Evolutionary conservation across 2,797 vertebrate genomes (phyloP), one percentile per base, ranked within the genome.

Genomic region (Brachyrhaphis roseni): DNA sequence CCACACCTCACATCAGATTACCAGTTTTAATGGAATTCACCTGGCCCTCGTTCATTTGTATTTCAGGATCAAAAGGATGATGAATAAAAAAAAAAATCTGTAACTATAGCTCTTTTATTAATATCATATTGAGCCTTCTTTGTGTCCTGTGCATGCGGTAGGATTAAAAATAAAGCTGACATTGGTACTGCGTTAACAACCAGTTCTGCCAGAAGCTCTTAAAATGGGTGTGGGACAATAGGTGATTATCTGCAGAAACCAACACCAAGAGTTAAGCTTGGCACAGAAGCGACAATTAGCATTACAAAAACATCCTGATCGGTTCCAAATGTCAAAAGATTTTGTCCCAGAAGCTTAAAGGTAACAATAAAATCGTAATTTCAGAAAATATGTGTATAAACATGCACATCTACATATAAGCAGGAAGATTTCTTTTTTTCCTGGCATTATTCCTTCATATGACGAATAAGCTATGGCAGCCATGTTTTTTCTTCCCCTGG

Each of bases 381-480:
- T 13, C n/a, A 28, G n/a, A 5, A 12, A 57, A 5, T 4, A 28
- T 12, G 28, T 28, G n/a, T 6, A 41, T 7, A 1, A 16, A 72
- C 13, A 28, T 15, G 39, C 11, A 75, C 45, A 71, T 78, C 55
- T 80, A 77, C 11, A 5, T 68, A 13, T 2, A 23, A 4, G 20
- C 16, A 51, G 76, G 73, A 73, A 71, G 75, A 73, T 47, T 55
- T 8, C n/a, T 53, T 53, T 47, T 11, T 41, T 41, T 41, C 57
- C 49, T 51, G 43, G 78, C 87, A 81, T 28, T 57, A 87, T 82
- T 86, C 78, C 80, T 80, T 31, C 45, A 34, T 76, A 81, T 88
- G 90, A 91, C 75, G 87, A 87, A 90, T 86, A 86, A 86, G 72
- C 79, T 49, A 47, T 78, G 85, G 84, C 87, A 89, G 86, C 74